These are phyloP conservation scores for Andrena dorsata DNA, from an alignment of 2,888 invertebrate species.

Conservation along the genomic window DNA sequence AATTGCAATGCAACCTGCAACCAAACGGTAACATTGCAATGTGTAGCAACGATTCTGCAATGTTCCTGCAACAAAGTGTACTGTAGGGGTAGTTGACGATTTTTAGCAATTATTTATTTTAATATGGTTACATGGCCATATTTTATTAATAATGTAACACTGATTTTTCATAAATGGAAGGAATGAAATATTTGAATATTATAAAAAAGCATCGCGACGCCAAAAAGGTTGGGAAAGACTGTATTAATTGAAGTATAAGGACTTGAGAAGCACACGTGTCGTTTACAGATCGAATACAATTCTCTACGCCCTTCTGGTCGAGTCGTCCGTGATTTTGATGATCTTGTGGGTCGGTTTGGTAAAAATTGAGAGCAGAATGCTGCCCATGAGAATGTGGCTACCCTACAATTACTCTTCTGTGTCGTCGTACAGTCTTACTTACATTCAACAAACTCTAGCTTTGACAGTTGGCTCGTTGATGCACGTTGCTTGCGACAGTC, in stretches of 20 bases:
- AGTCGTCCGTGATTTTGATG: background rate
- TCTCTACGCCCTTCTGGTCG: slow-evolving; percentile 31
- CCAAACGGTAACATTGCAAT: too few species aligned
- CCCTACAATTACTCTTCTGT: slow-evolving; percentile 44
- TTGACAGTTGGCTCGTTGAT: background rate
- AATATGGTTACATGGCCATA: too few species aligned
- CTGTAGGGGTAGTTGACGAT: too few species aligned
- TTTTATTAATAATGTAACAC: too few species aligned
- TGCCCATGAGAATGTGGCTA: slow-evolving; percentile 53
- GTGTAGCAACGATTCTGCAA: too few species aligned
- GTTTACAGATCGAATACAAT: slow-evolving; percentile 41
- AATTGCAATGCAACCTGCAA: too few species aligned
- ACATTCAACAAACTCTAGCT: slow-evolving; percentile 40
- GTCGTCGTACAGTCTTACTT: background rate
- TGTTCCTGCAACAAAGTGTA: too few species aligned
- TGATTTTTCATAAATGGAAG: too few species aligned
- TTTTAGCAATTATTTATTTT: too few species aligned
- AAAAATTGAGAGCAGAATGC: background rate
- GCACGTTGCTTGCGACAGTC: slow-evolving; percentile 48
- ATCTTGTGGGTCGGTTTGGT: background rate
- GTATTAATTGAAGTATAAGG: background rate
- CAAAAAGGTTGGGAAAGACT: too few species aligned
- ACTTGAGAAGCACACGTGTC: background rate
- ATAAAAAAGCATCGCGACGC: background rate
- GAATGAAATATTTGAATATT: too few species aligned